Conservation (phyloP, 2,113 vertebrate genomes). For the Nicator chloris region DNA sequence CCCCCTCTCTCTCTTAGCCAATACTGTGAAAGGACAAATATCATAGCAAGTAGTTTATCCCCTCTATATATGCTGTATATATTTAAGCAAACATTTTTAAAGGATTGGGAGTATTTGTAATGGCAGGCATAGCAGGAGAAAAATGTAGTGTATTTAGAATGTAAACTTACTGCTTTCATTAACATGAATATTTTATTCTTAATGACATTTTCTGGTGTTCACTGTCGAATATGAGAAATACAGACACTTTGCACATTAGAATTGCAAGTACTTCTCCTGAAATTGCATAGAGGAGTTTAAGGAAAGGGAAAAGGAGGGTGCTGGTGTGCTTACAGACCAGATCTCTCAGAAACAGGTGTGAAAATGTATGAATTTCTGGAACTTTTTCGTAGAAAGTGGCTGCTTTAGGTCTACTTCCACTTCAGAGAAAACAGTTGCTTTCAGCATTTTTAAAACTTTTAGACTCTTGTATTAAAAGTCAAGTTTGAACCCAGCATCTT, state of each 20-base stretch:
- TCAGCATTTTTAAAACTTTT: neutral
- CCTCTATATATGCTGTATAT: neutral
- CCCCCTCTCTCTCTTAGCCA: neutral
- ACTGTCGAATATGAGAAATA: neutral
- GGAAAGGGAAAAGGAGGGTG: neutral
- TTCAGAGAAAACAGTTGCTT: neutral
- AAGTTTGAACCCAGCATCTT: neutral
- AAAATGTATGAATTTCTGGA: neutral
- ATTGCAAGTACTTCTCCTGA: neutral
- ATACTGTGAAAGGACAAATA: constrained; percentile 30
- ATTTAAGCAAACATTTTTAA: constrained; percentile 11
- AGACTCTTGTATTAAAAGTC: neutral
- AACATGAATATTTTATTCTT: constrained; percentile 19
- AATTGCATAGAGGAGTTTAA: neutral
- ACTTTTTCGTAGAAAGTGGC: neutral
- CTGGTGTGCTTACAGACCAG: neutral
- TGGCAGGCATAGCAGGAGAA: neutral
- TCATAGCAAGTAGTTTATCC: neutral
- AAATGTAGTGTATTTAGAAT: neutral
- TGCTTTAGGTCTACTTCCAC: neutral
- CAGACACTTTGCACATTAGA: neutral
- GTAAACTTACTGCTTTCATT: neutral
- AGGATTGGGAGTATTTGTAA: neutral
- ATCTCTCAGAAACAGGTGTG: neutral
- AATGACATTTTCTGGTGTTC: neutral